These are phyloP conservation scores for Leptonema lineaticorne DNA, from an alignment of 1,140 invertebrate species.

Conservation along the genomic window DNA sequence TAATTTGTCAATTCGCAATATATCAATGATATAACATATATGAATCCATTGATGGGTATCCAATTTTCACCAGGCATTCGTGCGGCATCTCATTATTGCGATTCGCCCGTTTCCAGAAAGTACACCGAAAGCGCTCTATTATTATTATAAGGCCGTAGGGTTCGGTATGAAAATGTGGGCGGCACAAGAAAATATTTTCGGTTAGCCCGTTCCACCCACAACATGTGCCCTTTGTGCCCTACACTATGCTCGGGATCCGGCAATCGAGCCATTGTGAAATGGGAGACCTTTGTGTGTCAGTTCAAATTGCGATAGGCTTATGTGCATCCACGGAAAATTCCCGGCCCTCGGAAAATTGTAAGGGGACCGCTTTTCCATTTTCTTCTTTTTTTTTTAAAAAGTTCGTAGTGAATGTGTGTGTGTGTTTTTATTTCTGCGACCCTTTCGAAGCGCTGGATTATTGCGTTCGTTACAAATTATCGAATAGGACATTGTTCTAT, in stretches of 20 bases:
- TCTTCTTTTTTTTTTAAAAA: not conserved
- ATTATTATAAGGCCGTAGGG: not conserved
- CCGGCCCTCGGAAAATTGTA: not conserved
- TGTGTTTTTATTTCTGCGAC: not conserved
- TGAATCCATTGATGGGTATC: not conserved
- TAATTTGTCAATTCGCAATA: not conserved
- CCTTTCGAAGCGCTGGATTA: not conserved
- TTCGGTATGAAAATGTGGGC: not conserved
- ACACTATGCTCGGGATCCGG: conserved; percentile 17
- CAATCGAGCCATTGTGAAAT: conserved; percentile 22
- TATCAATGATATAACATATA: not conserved
- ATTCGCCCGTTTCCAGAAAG: not conserved
- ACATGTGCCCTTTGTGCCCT: conserved; percentile 12
- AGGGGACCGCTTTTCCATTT: not conserved
- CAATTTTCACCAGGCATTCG: not conserved
- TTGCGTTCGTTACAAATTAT: not conserved
- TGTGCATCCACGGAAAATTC: conserved; percentile 3
- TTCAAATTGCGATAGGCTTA: conserved; percentile 14
- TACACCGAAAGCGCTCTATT: too few relatives aligned
- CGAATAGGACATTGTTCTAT: not conserved
- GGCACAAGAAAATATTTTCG: conserved; percentile 17
- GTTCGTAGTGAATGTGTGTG: too few relatives aligned
- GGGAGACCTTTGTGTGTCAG: conserved; percentile 20
- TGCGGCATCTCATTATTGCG: conserved; percentile 2
- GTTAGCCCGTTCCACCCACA: too few relatives aligned